phyloP scores from a whole-genome alignment of 2,888 invertebrate genomes.

The Leucophora obtusa region DNA sequence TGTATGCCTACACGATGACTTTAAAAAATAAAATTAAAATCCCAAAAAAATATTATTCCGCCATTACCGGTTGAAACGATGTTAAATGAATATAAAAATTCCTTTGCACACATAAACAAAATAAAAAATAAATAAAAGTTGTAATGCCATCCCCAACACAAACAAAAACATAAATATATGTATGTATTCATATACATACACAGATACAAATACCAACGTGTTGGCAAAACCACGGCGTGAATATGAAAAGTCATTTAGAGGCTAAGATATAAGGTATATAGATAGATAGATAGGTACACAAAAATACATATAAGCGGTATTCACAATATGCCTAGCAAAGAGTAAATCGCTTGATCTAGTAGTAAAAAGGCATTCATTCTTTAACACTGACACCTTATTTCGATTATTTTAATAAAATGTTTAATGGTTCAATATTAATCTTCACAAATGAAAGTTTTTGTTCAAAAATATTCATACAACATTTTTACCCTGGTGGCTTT shows the following conservation, averaged over 20 bases:
- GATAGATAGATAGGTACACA: slow-evolving; percentile 2
- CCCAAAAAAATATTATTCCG: slow-evolving; percentile 43
- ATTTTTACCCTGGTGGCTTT: no score
- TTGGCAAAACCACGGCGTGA: slow-evolving; percentile 35
- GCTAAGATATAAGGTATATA: slow-evolving; percentile 1
- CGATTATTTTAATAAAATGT: no score
- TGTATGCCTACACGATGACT: slow-evolving; percentile 44
- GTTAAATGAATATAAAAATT: slow-evolving; percentile 63
- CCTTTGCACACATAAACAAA: slow-evolving; percentile 59
- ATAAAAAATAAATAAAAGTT: slow-evolving; percentile 51
- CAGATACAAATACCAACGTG: slow-evolving; percentile 9
- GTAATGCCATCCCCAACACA: slow-evolving; percentile 18
- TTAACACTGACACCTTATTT: no score
- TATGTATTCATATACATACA: neutral
- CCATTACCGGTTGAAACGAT: slow-evolving; percentile 56
- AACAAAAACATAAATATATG: neutral
- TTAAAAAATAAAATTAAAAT: slow-evolving; percentile 26
- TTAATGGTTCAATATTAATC: no score
- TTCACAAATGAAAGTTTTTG: no score
- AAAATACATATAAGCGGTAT: neutral
- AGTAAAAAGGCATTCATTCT: no score
- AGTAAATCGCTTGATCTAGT: no score
- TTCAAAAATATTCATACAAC: no score
- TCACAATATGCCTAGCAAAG: neutral
- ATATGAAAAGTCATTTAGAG: slow-evolving; percentile 46